Percentiles rank a stretch among this genome's conserved stretches.
Evolutionary conservation across 2,797 vertebrate species (phyloP).

Genomic region (Ceryle rudis): DNA sequence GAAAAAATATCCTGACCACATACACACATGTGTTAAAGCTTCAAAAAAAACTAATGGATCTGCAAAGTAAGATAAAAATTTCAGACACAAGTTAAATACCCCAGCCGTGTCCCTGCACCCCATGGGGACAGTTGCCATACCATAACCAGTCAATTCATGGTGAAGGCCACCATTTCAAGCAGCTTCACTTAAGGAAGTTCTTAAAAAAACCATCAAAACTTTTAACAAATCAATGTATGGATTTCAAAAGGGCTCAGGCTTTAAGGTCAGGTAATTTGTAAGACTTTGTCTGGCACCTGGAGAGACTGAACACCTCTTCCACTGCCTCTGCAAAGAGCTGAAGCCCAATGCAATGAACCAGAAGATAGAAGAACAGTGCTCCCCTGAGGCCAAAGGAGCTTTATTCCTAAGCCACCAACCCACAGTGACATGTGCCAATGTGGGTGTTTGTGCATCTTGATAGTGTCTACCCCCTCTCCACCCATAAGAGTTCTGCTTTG

Average conservation of each 20-base stretch:
- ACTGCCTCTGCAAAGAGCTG: neutral
- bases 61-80: neutral
- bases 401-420: neutral
- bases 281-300: neutral
- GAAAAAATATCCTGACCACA: neutral
- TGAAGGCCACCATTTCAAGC: neutral
- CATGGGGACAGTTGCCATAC: neutral
- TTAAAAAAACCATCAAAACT: neutral
- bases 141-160: neutral
- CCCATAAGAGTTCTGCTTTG: neutral
- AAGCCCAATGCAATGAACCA: neutral
- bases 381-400: neutral
- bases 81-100: neutral
- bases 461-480: neutral
- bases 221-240: neutral
- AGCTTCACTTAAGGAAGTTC: neutral
- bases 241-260: neutral
- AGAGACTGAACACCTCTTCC: neutral
- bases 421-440: accelerated
- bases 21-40: neutral
- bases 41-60: neutral
- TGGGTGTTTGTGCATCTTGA: neutral
- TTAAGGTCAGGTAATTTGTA: neutral
- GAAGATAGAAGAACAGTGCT: neutral
- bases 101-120: neutral